These are phyloP conservation scores for Xylota segnis DNA, from an alignment of 2,888 invertebrate genomes.

Conservation along the genomic window DNA sequence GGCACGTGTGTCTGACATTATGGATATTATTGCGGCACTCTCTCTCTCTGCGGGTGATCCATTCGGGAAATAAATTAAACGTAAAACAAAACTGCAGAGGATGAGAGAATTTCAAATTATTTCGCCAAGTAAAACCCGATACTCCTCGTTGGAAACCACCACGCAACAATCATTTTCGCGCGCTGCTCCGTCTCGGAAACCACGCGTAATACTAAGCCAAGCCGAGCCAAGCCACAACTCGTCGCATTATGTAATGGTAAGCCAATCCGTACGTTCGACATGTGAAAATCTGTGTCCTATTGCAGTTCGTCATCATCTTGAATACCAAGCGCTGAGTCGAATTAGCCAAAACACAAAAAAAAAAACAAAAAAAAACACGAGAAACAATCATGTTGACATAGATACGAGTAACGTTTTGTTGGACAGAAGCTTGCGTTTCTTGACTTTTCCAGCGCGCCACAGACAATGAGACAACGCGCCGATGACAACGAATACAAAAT, in stretches of 20 bases:
- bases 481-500: not conserved
- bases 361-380: too few relatives aligned
- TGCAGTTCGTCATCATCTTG: slow-evolving; percentile 19
- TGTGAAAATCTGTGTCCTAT: slow-evolving; percentile 5
- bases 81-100: not conserved
- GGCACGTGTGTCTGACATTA: slow-evolving; percentile 18
- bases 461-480: not conserved
- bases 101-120: not conserved
- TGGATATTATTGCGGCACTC: not conserved
- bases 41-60: slow-evolving; percentile 12
- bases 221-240: not conserved
- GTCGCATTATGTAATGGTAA: slow-evolving; percentile 15
- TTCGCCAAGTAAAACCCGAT: not conserved
- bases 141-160: not conserved
- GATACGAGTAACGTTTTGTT: not conserved
- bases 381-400: slow-evolving; percentile 9
- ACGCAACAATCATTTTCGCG: not conserved
- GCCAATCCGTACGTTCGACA: not conserved
- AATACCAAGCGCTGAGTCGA: slow-evolving; percentile 13
- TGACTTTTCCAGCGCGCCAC: not conserved
- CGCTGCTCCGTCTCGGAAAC: not conserved
- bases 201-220: not conserved
- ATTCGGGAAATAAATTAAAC: not conserved
- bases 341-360: slow-evolving; percentile 19
- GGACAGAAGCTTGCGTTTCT: not conserved